Base-by-base conservation (phyloP, 2,888 invertebrate genomes). In the Meteorus cinctellus region DNA sequence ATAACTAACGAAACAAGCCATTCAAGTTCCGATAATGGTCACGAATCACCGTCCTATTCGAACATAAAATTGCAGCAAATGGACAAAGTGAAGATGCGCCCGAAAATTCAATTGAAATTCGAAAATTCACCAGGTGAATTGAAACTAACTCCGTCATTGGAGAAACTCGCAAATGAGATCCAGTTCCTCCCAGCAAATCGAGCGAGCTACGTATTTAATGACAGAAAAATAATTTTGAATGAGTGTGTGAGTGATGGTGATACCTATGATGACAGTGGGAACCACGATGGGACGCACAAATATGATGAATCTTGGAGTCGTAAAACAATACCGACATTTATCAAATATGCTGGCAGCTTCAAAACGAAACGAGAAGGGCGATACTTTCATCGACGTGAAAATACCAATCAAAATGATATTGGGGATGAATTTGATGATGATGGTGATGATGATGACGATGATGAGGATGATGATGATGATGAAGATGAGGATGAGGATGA, bases 161-260 rank as follows among this genome's bases (percentile, higher is more conserved):
- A 88, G 65, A 87, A 87, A 70, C 79, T 89, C 29, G 88, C 88
- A 0, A 86, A 83, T 69, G 87, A 89, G 78, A 88, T 89, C 48
- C 84, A 87, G 73, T 88, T 88, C 75, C 76, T 85, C 31, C 87
- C 88, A 12, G 85, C 85, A 4, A 83, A 78, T 51, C 75, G 79
- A 59, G 79, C 78, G 24, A 74, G 72, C 55, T 76, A 74, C 45
- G 31, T 48, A 8, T 45, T 5, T 24, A 34, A 69, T 29, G 51
- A 72, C 66, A 66, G 72, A 36, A 75, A 63, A 66, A 45, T 41
- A 24, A 34, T 34, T 14, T 66, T 65, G 34, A 71, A n/a, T 24
- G 67, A 73, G 60, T 41, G 55, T 16, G 55, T 29, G 8, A 48
- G 48, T 60, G 29, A 29, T 14, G 51, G 69, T 24, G 62, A 71